Base-by-base conservation (phyloP, 2,888 invertebrate species). In the Biston stratarius region DNA sequence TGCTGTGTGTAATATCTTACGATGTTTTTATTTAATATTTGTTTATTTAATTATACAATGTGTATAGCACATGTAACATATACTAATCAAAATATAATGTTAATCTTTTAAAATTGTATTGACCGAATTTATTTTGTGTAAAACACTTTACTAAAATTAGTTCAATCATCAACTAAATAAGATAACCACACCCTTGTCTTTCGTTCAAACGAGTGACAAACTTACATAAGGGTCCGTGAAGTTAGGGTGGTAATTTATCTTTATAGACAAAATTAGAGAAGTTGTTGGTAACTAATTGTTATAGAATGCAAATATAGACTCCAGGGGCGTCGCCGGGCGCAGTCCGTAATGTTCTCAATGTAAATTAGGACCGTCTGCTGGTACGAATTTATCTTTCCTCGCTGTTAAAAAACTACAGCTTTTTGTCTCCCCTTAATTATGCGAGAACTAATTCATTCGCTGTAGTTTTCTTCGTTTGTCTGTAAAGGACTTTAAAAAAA, bases 261-360 rank as follows among this genome's bases (percentile, higher is more conserved):
- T 76, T 67, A 67, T 74, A 72, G 75, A 78, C 71, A 75, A 79
- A 82, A 91, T 89, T 89, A 87, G 85, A 83, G 81, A 83, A 89
- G 82, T 87, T 88, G 84, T 86, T 84, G 84, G 84, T 64, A 89
- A 90, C 89, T 88, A 90, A 92, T 91, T 88, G 86, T 85, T 82
- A 86, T 86, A 84, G 85, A 79, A 91, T 90, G 91, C 86, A 90
- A 92, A 92, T 90, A 74, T 74, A 64, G 67, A 66, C 72, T 82
- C 83, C 79, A 69, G 67, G 86, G 82, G 88, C 70, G 76, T 77
- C 77, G 77, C 67, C 77, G 49, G 48, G 78, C 77, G 73, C 82
- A 84, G 86, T 82, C 83, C 84, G 82, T 89, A 87, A 85, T 87
- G 82, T 84, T 88, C 82, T 84, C 80, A 79, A 91, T 89, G 90